Conservation (phyloP, 2,113 vertebrate species). For the Dromiciops gliroides region DNA sequence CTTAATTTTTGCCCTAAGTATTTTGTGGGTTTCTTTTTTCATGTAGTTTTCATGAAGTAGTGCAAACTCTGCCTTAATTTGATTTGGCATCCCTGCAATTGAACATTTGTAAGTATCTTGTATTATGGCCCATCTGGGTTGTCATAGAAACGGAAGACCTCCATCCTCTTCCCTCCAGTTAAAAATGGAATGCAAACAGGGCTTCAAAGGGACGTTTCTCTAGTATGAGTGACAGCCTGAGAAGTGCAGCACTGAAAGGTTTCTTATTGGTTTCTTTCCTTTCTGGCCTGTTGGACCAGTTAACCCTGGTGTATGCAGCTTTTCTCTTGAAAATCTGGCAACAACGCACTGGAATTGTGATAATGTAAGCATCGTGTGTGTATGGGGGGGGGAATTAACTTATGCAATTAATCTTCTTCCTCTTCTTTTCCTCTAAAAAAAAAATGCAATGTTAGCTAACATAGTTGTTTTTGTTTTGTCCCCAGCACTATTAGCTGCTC, state of each 20-base stretch:
- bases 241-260: conserved; percentile 80
- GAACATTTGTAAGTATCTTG: conserved; percentile 87
- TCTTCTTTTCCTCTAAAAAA: conserved; percentile 21
- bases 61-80: conserved; percentile 86
- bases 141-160: conserved; percentile 89
- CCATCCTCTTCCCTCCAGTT: conserved; percentile 86
- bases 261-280: conserved; percentile 80
- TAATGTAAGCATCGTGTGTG: conserved; percentile 66
- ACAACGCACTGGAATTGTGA: conserved; percentile 68
- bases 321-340: conserved; percentile 79
- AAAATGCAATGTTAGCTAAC: conserved; percentile 66
- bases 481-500: conserved; percentile 54
- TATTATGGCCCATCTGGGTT: conserved; percentile 89
- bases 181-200: conserved; percentile 87
- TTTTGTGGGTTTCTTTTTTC: conserved; percentile 81
- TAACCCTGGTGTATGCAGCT: conserved; percentile 71
- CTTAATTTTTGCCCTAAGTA: conserved; percentile 78
- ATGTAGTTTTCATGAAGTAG: conserved; percentile 84
- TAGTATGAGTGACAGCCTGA: conserved; percentile 79
- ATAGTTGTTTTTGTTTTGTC: conserved; percentile 57
- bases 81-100: conserved; percentile 84
- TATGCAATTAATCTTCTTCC: conserved; percentile 68
- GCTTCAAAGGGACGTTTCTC: conserved; percentile 84
- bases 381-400: conserved; percentile 51
- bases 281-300: conserved; percentile 70